Percentiles rank a stretch among this genome's conserved stretches.
Conservation (phyloP, 2,888 invertebrate genomes). For the Sussaba pulchella region DNA sequence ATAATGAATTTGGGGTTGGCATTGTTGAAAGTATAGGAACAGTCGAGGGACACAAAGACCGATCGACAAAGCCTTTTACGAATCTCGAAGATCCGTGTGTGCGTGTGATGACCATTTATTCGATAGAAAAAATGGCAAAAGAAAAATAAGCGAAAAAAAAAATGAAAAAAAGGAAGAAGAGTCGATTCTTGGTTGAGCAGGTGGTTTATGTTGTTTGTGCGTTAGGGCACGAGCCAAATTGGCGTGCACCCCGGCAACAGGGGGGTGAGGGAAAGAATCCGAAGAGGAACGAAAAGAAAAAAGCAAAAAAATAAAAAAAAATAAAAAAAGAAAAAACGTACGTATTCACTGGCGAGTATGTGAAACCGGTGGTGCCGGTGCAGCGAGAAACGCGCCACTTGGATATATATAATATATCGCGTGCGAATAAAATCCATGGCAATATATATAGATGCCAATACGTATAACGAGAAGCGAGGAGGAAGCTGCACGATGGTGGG, state of each 20-base stretch:
- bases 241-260: constrained; percentile 51
- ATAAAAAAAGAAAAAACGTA: background rate
- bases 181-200: constrained; percentile 52
- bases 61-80: constrained; percentile 3
- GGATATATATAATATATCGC: constrained; percentile 45
- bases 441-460: constrained; percentile 11
- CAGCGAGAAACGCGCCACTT: constrained; percentile 37
- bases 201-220: constrained; percentile 39
- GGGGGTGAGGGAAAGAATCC: constrained; percentile 32
- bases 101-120: constrained; percentile 55
- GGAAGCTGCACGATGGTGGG: background rate
- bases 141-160: background rate
- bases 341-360: constrained; percentile 5
- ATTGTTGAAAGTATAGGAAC: constrained; percentile 6
- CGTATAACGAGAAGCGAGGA: constrained; percentile 10
- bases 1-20: background rate
- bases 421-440: constrained; percentile 57
- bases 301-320: no score
- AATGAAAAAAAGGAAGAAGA: background rate
- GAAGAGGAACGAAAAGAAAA: background rate
- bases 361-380: constrained; percentile 3
- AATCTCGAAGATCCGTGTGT: constrained; percentile 9
- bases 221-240: constrained; percentile 65
- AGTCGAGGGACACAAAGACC: constrained; percentile 8
- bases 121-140: constrained; percentile 23